A percentile compares a stretch with the other conserved stretches of the same genome.
Conservation (phyloP, 2,113 vertebrate species). For the Sclerurus mexicanus region DNA sequence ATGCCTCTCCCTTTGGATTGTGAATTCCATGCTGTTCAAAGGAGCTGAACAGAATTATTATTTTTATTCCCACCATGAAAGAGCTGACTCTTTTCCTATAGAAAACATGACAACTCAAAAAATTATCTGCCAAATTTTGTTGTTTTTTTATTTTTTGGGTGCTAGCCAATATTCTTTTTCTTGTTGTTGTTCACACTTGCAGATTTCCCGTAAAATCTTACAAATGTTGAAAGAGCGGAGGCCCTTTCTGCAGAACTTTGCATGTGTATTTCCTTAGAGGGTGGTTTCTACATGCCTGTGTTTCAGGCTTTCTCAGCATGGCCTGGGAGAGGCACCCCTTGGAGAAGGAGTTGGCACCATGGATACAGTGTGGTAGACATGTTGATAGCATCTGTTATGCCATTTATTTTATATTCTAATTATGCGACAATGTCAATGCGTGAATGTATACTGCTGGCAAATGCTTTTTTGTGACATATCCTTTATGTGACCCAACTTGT, state of each 20-base stretch:
- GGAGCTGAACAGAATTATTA: not conserved
- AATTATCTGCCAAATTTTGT: slow-evolving; percentile 2
- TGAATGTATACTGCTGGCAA: not conserved
- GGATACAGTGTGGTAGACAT: slow-evolving; percentile 4
- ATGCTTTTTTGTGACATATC: not conserved
- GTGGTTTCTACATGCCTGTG: not conserved
- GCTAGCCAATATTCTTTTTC: slow-evolving; percentile 18
- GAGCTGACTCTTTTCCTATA: slow-evolving; percentile 6
- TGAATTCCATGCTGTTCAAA: not conserved
- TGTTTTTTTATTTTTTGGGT: not conserved
- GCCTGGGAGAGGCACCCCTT: not conserved
- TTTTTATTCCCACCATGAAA: not conserved
- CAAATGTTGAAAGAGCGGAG: not conserved
- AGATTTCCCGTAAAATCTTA: slow-evolving; percentile 7
- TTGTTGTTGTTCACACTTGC: slow-evolving; percentile 27
- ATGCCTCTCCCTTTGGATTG: not conserved
- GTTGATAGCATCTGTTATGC: not conserved
- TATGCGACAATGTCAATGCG: not conserved
- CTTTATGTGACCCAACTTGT: not conserved
- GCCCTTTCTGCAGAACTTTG: slow-evolving; percentile 12
- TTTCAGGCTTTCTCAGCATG: not conserved
- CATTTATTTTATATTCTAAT: slow-evolving; percentile 15
- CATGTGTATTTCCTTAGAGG: not conserved
- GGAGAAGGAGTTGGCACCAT: not conserved
- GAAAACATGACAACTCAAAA: slow-evolving; percentile 54